Evolutionary conservation across 2,113 vertebrate genomes (phyloP).

Genomic region (Thymallus thymallus): DNA sequence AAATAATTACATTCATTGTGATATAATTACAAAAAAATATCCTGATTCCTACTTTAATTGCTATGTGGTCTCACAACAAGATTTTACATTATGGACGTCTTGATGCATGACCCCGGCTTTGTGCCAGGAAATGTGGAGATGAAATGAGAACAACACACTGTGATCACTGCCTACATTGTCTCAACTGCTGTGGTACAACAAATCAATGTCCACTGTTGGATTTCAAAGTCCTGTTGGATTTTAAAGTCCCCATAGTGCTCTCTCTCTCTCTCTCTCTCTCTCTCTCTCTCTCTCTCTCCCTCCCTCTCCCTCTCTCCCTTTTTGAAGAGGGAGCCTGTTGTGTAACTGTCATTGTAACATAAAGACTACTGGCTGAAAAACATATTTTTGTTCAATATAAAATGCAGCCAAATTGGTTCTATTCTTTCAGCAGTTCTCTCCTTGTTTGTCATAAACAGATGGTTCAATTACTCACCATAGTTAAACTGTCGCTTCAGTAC

Average conservation of each 20-base stretch:
- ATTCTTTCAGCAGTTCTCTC: not conserved
- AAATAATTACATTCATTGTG: constrained; percentile 69
- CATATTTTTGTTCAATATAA: not conserved
- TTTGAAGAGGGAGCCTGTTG: not conserved
- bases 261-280: not conserved
- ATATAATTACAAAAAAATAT: constrained; percentile 58
- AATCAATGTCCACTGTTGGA: not conserved
- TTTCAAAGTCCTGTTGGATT: constrained; percentile 14
- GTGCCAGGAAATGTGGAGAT: constrained; percentile 54
- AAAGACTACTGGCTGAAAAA: constrained; percentile 1
- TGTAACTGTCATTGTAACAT: not conserved
- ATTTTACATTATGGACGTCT: constrained; percentile 47
- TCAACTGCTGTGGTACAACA: constrained; percentile 11
- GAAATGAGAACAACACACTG: constrained; percentile 41
- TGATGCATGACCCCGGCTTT: constrained; percentile 57
- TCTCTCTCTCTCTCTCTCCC: not conserved
- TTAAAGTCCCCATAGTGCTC: not conserved
- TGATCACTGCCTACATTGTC: constrained; percentile 33
- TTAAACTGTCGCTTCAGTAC: no score
- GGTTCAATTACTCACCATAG: no score
- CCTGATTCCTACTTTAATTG: constrained; percentile 66
- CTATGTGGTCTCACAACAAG: constrained; percentile 53
- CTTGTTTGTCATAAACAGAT: not conserved
- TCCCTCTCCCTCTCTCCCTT: not conserved
- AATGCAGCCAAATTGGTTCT: not conserved